phyloP scores from a whole-genome alignment of 2,113 vertebrate genomes.

The Anarhynchus alexandrinus region DNA sequence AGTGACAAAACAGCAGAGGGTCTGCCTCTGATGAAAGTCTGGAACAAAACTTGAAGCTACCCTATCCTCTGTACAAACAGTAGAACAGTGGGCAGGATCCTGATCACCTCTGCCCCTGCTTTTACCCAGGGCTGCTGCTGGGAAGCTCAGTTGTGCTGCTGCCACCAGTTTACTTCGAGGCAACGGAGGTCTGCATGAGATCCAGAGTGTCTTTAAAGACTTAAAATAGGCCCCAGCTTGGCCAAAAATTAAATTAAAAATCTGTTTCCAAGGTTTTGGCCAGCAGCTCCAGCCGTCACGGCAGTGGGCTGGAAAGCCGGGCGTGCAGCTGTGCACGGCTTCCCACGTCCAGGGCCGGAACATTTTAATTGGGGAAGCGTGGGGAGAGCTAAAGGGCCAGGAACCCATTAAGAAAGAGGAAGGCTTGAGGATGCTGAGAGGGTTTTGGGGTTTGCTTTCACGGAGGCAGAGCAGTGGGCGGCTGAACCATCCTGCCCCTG shows the following conservation, averaged over 20 bases:
- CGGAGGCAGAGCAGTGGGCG: neutral
- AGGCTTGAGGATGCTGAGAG: neutral
- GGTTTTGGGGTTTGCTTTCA: neutral
- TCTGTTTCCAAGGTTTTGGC: slow-evolving; percentile 17
- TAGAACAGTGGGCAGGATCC: neutral
- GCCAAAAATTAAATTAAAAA: slow-evolving; percentile 20
- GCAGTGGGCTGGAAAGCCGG: neutral
- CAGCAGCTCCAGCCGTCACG: neutral
- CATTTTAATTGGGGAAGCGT: slow-evolving; percentile 57
- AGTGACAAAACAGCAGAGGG: neutral
- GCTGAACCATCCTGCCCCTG: neutral
- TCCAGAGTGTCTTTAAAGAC: neutral
- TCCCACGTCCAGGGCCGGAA: slow-evolving; percentile 54
- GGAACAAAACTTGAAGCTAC: neutral
- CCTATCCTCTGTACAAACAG: neutral
- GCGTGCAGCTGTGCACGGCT: slow-evolving; percentile 50
- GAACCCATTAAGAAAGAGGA: neutral
- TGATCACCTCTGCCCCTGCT: neutral
- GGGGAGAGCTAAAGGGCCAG: slow-evolving; percentile 44
- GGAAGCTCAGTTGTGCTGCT: neutral
- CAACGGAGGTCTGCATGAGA: neutral
- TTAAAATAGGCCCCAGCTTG: slow-evolving; percentile 3
- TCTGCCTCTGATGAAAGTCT: neutral
- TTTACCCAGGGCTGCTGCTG: neutral
- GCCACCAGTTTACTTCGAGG: neutral